Conservation (phyloP, 2,113 vertebrate species). For the Apodemus sylvaticus region DNA sequence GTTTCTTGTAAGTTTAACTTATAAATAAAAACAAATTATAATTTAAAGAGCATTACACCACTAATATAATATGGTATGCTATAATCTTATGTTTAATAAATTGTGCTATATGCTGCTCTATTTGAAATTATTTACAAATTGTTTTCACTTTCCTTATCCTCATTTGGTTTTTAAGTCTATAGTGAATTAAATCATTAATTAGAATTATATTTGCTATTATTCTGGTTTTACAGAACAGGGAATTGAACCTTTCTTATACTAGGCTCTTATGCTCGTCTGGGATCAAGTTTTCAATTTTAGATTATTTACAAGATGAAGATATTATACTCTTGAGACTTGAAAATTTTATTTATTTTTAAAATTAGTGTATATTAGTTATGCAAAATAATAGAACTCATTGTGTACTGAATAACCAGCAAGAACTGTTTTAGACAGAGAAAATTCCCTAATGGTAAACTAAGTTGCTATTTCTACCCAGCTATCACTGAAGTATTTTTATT, state of each 20-base stretch:
- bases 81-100: constrained; percentile 22
- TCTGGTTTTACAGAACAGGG: constrained; percentile 40
- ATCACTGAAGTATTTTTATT: constrained; percentile 52
- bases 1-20: constrained; percentile 53
- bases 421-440: constrained; percentile 45
- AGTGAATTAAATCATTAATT: neutral
- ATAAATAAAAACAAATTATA: constrained; percentile 31
- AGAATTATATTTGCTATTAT: neutral
- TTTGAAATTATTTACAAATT: constrained; percentile 38
- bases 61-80: neutral
- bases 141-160: constrained; percentile 47
- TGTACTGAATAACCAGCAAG: constrained; percentile 19
- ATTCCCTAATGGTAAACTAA: constrained; percentile 36
- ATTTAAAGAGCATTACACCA: neutral
- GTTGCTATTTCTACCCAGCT: constrained; percentile 7
- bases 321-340: constrained; percentile 5
- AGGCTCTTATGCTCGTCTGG: neutral
- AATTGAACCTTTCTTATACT: constrained; percentile 8
- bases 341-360: neutral
- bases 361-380: neutral
- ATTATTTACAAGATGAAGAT: constrained; percentile 46
- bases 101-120: neutral
- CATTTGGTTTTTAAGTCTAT: neutral
- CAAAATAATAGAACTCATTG: neutral
- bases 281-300: constrained; percentile 35